These are phyloP conservation scores for Globodera ellingtonae DNA, from an alignment of 1,140 invertebrate species.

Conservation along the genomic window DNA sequence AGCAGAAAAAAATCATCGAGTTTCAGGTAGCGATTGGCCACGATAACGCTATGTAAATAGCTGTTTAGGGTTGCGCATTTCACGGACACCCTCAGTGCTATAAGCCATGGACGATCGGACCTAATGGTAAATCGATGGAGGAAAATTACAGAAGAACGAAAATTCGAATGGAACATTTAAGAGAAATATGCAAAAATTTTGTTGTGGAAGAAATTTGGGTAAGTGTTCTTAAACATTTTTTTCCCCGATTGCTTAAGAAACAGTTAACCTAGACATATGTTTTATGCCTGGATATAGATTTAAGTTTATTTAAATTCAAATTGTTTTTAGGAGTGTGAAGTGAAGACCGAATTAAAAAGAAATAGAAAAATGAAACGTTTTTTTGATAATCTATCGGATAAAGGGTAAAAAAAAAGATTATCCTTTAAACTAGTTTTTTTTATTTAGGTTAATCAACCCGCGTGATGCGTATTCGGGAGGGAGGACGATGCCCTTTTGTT, in stretches of 20 bases:
- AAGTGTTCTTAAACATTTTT: no score
- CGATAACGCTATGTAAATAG: not conserved
- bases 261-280: not conserved
- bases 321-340: constrained; percentile 6
- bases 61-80: constrained; percentile 1
- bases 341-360: not conserved
- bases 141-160: not conserved
- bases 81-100: not conserved
- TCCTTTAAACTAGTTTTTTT: no score
- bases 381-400: not conserved
- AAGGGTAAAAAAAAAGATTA: not conserved
- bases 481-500: not conserved
- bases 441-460: not conserved
- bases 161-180: not conserved
- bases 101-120: not conserved
- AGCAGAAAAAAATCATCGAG: not conserved
- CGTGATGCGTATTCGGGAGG: not conserved
- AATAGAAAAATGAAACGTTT: constrained; percentile 10
- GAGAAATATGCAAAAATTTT: not conserved
- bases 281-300: no score
- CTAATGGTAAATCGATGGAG: not conserved
- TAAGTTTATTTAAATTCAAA: no score
- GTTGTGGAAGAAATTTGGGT: not conserved
- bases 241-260: no score
- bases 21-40: not conserved